These are phyloP conservation scores for Nesoenas mayeri DNA, from an alignment of 2,113 vertebrate species.

Conservation along the genomic window DNA sequence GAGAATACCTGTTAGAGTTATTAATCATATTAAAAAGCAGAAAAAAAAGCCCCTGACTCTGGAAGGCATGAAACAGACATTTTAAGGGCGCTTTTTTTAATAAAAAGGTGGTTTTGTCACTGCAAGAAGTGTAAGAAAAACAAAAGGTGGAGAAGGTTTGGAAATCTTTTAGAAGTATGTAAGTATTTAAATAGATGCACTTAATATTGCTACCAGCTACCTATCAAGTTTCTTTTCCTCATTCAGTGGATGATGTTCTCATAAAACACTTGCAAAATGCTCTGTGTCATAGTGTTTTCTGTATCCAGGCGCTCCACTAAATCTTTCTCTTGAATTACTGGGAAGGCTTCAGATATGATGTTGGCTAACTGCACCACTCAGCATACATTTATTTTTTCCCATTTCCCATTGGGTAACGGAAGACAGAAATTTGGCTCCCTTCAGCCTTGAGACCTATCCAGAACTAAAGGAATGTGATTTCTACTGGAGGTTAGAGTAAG, in stretches of 20 bases:
- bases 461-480: constrained; percentile 60
- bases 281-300: neutral
- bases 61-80: constrained; percentile 36
- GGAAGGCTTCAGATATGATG: neutral
- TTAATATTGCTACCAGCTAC: neutral
- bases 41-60: neutral
- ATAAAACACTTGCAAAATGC: neutral
- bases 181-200: neutral
- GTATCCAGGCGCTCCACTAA: neutral
- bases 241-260: neutral
- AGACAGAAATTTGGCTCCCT: constrained; percentile 56
- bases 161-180: neutral
- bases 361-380: neutral
- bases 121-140: neutral
- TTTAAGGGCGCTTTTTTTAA: neutral
- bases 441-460: neutral
- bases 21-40: constrained; percentile 64
- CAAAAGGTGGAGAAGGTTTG: rapidly evolving
- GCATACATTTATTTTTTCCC: neutral
- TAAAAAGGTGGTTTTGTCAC: too few species aligned
- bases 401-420: constrained; percentile 28
- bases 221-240: neutral
- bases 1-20: constrained; percentile 64
- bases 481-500: constrained; percentile 27
- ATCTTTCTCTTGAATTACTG: neutral